Conservation (phyloP, 2,797 vertebrate genomes). For the Atherinosoma microstoma region DNA sequence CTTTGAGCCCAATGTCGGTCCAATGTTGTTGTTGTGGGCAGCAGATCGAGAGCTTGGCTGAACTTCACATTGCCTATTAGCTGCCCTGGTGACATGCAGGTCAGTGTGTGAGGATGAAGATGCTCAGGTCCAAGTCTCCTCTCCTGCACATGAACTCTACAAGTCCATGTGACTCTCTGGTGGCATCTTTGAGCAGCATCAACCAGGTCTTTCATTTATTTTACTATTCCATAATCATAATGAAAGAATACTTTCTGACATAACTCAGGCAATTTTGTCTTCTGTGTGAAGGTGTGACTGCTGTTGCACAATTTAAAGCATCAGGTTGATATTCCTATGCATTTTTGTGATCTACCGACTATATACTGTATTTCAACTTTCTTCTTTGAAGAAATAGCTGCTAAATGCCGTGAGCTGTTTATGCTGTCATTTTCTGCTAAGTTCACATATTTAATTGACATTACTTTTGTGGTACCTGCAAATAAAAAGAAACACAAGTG, state of each 20-base stretch:
- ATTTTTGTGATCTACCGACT: too few species aligned
- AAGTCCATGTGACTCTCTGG: not conserved
- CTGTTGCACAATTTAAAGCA: too few species aligned
- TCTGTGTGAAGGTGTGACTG: not conserved
- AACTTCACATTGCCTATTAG: conserved; percentile 71
- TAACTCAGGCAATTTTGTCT: not conserved
- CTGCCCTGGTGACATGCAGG: conserved; percentile 50
- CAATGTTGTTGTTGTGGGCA: conserved; percentile 60
- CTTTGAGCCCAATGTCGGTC: conserved; percentile 53
- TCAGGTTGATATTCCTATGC: too few species aligned
- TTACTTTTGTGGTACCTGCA: not conserved
- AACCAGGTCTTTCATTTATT: not conserved
- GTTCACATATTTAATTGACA: too few species aligned
- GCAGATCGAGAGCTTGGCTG: conserved; percentile 64
- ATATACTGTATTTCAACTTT: too few species aligned
- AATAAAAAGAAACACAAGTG: not conserved
- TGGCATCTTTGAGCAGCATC: not conserved
- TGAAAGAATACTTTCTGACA: not conserved
- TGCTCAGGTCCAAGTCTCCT: conserved; percentile 5
- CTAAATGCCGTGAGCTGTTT: too few species aligned
- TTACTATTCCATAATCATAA: not conserved
- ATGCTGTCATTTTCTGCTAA: too few species aligned
- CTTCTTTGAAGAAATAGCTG: not conserved
- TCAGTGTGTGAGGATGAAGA: conserved; percentile 52
- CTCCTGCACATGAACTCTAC: conserved; percentile 16